Conservation (phyloP, 2,888 invertebrate species). For the Antitype chi region DNA sequence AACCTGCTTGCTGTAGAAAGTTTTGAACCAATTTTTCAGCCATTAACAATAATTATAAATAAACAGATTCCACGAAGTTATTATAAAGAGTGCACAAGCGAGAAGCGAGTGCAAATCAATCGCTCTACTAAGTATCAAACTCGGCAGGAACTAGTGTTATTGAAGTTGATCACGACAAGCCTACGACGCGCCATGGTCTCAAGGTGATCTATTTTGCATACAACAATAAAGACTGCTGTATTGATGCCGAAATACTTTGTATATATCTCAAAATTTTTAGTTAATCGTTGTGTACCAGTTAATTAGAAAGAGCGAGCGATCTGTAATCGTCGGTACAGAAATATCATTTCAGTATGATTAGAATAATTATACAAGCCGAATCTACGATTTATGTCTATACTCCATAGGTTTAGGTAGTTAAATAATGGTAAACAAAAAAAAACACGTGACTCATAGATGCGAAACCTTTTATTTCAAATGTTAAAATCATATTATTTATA, state of each 20-base stretch:
- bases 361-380: slow-evolving; percentile 10
- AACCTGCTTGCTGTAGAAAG: slow-evolving; percentile 19
- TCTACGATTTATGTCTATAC: no score
- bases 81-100: slow-evolving; percentile 66
- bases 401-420: no score
- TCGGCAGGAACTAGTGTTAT: slow-evolving; percentile 61
- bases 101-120: slow-evolving; percentile 70
- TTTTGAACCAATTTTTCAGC: slow-evolving; percentile 32
- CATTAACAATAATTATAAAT: slow-evolving; percentile 53
- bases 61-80: slow-evolving; percentile 55
- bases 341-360: slow-evolving; percentile 22
- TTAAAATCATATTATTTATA: no score
- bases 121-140: slow-evolving; percentile 71
- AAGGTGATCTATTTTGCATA: slow-evolving; percentile 46
- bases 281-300: not conserved
- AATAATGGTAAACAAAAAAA: no score
- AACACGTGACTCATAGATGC: no score
- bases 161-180: slow-evolving; percentile 59
- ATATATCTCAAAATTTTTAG: not conserved
- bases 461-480: no score
- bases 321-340: not conserved
- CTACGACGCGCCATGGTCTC: slow-evolving; percentile 31
- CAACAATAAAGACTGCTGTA: slow-evolving; percentile 17
- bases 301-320: not conserved
- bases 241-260: not conserved